Conservation (phyloP, 2,113 vertebrate genomes). For the Garra rufa region DNA sequence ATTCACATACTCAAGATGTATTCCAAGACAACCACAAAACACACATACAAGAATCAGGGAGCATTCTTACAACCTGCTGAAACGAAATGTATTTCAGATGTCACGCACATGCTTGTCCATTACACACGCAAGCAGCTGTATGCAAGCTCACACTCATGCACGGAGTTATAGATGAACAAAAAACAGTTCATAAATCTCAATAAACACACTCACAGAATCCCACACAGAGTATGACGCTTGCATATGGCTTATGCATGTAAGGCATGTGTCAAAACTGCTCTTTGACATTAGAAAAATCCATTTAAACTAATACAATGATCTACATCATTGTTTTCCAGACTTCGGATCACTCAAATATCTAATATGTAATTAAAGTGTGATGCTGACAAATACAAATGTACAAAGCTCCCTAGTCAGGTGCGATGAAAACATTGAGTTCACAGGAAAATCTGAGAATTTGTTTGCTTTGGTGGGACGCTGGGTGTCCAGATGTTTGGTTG, state of each 20-base stretch:
- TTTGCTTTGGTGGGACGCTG: slow-evolving; percentile 25
- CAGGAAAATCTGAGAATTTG: background rate
- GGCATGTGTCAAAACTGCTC: background rate
- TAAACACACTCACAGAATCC: slow-evolving; percentile 15
- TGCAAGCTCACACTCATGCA: background rate
- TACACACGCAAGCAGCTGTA: background rate
- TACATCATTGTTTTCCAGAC: background rate
- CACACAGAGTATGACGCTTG: background rate
- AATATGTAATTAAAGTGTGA: slow-evolving; percentile 2
- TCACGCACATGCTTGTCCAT: background rate
- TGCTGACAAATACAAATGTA: background rate
- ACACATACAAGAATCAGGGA: background rate
- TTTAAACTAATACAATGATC: background rate
- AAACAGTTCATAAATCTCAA: slow-evolving; percentile 14
- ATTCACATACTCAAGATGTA: background rate
- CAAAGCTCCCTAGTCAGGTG: slow-evolving; percentile 1
- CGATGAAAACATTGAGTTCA: background rate
- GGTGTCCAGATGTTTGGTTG: slow-evolving; percentile 25
- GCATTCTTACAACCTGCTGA: background rate
- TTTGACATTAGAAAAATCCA: background rate
- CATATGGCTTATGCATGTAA: slow-evolving; percentile 1
- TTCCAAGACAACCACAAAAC: background rate
- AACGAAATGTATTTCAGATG: background rate
- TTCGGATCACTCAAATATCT: slow-evolving; percentile 1
- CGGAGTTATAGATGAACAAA: background rate